A percentile compares a stretch with the other conserved stretches of the same genome.
These are phyloP conservation scores for Scaptomyza cyrtandrae DNA, from an alignment of 2,888 invertebrate species.

Conservation along the genomic window DNA sequence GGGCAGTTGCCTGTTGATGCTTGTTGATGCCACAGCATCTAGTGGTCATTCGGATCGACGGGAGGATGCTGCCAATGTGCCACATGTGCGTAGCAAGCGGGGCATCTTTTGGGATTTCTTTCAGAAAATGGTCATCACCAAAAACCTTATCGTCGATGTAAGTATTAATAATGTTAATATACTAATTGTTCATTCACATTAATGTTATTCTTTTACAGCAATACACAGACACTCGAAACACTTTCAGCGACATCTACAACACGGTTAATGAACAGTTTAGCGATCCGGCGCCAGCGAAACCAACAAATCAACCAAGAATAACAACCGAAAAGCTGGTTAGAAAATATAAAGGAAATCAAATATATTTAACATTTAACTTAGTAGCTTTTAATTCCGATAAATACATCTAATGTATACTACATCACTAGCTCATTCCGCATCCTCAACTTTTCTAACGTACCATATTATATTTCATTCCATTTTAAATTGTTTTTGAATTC, in stretches of 20 bases:
- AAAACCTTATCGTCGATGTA: conserved; percentile 81
- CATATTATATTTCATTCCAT: too few species aligned
- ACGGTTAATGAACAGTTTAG: conserved; percentile 81
- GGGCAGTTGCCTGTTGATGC: conserved; percentile 26
- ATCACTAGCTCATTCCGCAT: too few species aligned
- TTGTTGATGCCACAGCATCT: conserved; percentile 2
- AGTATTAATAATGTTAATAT: conserved; percentile 38
- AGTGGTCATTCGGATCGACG: background rate
- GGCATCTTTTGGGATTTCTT: conserved; percentile 82
- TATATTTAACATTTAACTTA: too few species aligned
- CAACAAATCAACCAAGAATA: conserved; percentile 58
- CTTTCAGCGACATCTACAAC: conserved; percentile 82
- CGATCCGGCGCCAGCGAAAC: conserved; percentile 80
- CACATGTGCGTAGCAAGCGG: conserved; percentile 76
- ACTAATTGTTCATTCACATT: background rate
- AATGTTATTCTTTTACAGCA: conserved; percentile 70
- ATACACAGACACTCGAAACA: conserved; percentile 82
- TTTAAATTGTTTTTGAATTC: too few species aligned
- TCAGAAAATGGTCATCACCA: conserved; percentile 82
- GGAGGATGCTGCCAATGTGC: conserved; percentile 13
- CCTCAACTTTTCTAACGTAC: too few species aligned
- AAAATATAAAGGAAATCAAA: too few species aligned
- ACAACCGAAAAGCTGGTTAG: conserved; percentile 68
- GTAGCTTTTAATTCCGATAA: too few species aligned
- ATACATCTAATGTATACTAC: too few species aligned